Evolutionary conservation across 2,888 invertebrate species (phyloP), one percentile per base, ranked within the genome.

Genomic region (Alentia gelatinosa): DNA sequence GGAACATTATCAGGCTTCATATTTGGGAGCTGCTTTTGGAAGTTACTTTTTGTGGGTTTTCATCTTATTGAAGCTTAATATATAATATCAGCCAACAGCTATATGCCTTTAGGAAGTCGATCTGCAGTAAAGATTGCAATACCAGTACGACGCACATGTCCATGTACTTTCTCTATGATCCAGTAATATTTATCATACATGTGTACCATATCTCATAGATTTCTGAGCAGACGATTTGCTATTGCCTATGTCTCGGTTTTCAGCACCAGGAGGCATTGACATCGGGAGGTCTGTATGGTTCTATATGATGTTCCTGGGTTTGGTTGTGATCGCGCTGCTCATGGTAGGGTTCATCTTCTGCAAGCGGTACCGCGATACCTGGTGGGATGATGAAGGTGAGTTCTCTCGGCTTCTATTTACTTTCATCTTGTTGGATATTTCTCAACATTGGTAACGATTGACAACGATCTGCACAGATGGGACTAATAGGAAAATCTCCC

Each of bases 261-360:
- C 84, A 90, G 90, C 84, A 19, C 90, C 90, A 86, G 90, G 90
- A 33, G 47, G 86, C 9, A 86, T 91, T 26, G 88, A 90, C 23
- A 79, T 93, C 35, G 91, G 68, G n/a, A 74, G 89, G 33, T 91
- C 93, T 3, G 90, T 68, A 12, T 93, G 93, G 93, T 93, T 93
- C 90, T 93, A 92, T 42, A 92, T 93, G n/a, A 92, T 93, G 56
- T 93, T 90, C 86, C 89, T 92, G 30, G 74, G 91, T 30, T 86
- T 93, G n/a, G 50, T 93, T 74, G 89, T 93, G 88, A 92, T 93
- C 88, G 89, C 92, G 33, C 40, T 91, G n/a, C 37, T 92, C 42
- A 35, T 93, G 33, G 88, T 93, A 12, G 84, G 68, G 15, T 92
- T 93, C 90, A 91, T 92, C 86, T 50, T 93, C 79, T 30, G 91